A percentile compares a stretch with the other conserved stretches of the same genome.
phyloP scores from a whole-genome alignment of 1,140 invertebrate genomes.

The Wasmannia auropunctata region DNA sequence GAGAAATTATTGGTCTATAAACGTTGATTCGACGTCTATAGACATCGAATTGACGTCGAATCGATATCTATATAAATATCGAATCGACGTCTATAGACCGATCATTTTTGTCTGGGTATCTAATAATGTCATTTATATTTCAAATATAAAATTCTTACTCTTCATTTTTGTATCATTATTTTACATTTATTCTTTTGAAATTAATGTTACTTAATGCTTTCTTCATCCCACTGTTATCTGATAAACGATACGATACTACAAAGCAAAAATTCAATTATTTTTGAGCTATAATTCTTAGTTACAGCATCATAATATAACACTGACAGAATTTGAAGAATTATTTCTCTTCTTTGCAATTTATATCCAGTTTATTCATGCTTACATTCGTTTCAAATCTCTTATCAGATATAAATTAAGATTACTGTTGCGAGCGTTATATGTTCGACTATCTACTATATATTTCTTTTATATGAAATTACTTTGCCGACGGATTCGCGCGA shows the following conservation, averaged over 20 bases:
- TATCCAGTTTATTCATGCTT: not conserved
- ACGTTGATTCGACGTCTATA: no score
- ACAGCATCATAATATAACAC: no score
- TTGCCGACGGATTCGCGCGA: not conserved
- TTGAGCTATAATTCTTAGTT: not conserved
- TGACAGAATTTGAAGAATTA: not conserved
- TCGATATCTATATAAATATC: no score
- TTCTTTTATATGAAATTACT: conserved; percentile 12
- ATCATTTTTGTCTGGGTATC: no score
- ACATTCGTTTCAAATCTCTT: not conserved
- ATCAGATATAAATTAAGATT: not conserved
- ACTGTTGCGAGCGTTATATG: not conserved
- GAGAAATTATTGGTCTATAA: no score
- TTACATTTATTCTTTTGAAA: not conserved
- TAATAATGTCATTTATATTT: not conserved
- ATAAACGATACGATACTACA: not conserved
- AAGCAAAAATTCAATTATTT: not conserved
- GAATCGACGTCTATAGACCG: no score
- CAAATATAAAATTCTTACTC: not conserved
- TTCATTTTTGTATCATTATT: not conserved
- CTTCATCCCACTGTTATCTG: not conserved
- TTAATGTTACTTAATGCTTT: not conserved
- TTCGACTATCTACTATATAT: not conserved
- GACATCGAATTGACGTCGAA: no score
- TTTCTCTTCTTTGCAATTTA: not conserved